Conservation (phyloP, 2,888 invertebrate genomes). For the Neoaliturus tenellus region DNA sequence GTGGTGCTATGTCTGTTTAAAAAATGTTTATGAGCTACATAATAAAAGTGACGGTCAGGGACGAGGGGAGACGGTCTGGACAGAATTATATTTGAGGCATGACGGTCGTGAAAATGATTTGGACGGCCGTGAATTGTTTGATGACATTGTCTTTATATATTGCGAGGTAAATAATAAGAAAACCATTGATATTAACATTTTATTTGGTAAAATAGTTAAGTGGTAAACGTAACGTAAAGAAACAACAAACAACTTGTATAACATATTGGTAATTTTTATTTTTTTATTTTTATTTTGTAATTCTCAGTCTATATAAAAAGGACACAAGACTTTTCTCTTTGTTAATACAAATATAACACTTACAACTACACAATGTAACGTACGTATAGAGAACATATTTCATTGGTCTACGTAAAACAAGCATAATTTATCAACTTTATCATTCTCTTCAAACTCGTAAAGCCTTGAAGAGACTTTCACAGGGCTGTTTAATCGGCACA, state of each 20-base stretch:
- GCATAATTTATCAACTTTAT: neutral
- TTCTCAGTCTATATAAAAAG: neutral
- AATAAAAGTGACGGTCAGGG: neutral
- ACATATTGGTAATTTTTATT: neutral
- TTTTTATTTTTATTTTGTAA: neutral
- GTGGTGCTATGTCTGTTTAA: neutral
- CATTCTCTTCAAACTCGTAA: neutral
- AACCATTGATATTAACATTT: neutral
- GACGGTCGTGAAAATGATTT: neutral
- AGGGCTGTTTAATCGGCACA: neutral
- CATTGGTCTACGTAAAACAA: neutral
- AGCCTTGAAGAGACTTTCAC: neutral
- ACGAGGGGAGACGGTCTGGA: neutral
- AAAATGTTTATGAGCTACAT: neutral
- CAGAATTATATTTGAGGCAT: neutral
- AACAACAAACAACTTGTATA: neutral
- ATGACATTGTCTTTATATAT: neutral
- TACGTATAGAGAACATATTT: neutral
- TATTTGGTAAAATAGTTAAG: conserved; percentile 3
- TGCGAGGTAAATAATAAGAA: neutral
- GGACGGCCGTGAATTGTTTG: neutral
- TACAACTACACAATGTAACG: neutral
- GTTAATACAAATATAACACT: neutral
- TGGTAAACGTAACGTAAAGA: neutral
- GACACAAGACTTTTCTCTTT: neutral